Base-by-base conservation (phyloP, 1,140 invertebrate species). In the Drosophila bocqueti region DNA sequence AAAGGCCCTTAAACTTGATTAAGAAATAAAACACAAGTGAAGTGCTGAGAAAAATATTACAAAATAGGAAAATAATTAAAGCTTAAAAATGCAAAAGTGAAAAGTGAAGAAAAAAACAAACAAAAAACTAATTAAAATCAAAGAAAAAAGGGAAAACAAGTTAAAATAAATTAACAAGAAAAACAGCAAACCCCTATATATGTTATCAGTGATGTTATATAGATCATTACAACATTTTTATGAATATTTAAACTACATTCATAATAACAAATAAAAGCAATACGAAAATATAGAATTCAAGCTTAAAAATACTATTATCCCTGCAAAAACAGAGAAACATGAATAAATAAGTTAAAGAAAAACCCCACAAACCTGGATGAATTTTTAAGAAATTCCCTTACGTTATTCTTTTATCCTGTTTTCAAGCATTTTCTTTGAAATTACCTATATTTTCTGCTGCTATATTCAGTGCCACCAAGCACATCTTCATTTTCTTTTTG, bases 1-100 rank as follows among this genome's bases (percentile, higher is more conserved):
- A 59, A 60, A 26, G 59, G 57, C 50, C 47, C 49, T 74, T 76
- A 65, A 46, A 46, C 55, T 61, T 34, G 63, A 75, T 47, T 45
- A 74, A 52, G 21, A 76, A 54, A 40, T 61, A 52, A 43, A 57
- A 38, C 10, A 16, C 36, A n/a, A 60, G 47, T 61, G 34, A 31
- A 71, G 54, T 73, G 31, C 40, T 26, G 4, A n/a, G 9, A 36
- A 50, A 52, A 43, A 54, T 45, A 57, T 36, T 63, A 52, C 46
- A 31, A 49, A 62, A 68, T 31, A 11, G 21, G 31, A 63, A 71
- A 42, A 36, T 43, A 42, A 40, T 42, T 16, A 36, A 13, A n/a
- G 21, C 26, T 29, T 42, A n/a, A 43, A 52, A 50, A 36, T 31
- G 21, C 1, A 26, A 66, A 50, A 50, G 62, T 54, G 66, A 16